These are phyloP conservation scores for Asobara japonica DNA, from an alignment of 1,140 invertebrate species.

Conservation along the genomic window DNA sequence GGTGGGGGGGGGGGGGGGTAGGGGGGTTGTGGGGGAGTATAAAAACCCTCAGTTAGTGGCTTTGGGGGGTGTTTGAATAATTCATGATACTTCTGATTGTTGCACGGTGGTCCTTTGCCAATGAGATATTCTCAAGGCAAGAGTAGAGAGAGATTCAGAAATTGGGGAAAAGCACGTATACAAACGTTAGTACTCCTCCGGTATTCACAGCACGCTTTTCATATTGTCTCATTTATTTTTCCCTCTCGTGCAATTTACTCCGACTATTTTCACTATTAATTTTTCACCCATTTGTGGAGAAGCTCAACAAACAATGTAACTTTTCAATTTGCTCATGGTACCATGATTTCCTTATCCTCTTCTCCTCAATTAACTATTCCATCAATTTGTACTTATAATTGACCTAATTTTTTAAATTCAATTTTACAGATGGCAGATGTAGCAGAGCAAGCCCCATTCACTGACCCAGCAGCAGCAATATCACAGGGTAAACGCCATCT, in stretches of 20 bases:
- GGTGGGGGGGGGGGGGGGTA: background rate
- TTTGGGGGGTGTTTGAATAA: constrained; percentile 22
- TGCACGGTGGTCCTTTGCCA: constrained; percentile 20
- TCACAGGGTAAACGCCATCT: constrained; percentile 81
- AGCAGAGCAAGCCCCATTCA: constrained; percentile 60
- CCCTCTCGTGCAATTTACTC: background rate
- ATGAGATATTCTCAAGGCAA: constrained; percentile 9
- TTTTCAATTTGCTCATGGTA: background rate
- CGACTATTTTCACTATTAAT: background rate
- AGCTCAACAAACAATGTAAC: background rate
- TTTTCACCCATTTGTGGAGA: background rate
- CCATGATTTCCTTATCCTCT: background rate
- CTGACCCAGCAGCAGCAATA: constrained; percentile 69
- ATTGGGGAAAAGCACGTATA: constrained; percentile 21
- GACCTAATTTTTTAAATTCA: constrained; percentile 21
- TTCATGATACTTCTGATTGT: constrained; percentile 27
- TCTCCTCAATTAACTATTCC: background rate
- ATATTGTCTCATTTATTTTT: constrained; percentile 9
- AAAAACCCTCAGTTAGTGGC: background rate
- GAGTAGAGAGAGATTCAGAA: constrained; percentile 2
- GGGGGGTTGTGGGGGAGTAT: too few relatives aligned
- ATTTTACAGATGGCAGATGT: constrained; percentile 70
- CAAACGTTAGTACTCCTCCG: background rate
- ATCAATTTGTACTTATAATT: background rate
- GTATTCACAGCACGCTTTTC: constrained; percentile 2